These are phyloP conservation scores for Ciconia stormi DNA, from an alignment of 2,113 vertebrate genomes.

Conservation along the genomic window DNA sequence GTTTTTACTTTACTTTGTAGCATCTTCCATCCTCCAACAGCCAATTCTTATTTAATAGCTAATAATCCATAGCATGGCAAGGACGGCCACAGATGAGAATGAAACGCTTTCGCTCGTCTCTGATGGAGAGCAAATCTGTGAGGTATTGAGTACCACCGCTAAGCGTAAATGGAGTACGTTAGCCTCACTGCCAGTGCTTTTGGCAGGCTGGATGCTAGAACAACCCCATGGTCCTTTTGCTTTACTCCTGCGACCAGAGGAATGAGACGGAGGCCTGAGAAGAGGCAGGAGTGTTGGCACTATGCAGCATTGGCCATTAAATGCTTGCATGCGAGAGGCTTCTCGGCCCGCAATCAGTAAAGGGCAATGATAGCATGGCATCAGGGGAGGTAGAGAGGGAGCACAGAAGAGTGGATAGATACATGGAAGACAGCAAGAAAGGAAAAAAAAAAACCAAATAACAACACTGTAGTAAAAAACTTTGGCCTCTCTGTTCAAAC, in stretches of 20 bases:
- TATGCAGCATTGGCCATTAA: not conserved
- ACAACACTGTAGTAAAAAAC: conserved; percentile 12
- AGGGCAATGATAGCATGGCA: not conserved
- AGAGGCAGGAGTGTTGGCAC: conserved; percentile 22
- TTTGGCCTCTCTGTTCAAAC: conserved; percentile 13
- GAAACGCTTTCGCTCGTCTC: not conserved
- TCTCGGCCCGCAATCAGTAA: fast-evolving
- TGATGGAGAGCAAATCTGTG: not conserved
- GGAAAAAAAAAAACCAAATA: not conserved
- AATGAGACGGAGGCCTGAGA: not conserved
- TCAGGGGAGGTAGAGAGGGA: not conserved
- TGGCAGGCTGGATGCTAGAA: not conserved
- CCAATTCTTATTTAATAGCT: not conserved
- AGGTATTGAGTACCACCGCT: not conserved
- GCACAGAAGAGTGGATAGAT: not conserved
- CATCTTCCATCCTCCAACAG: not conserved
- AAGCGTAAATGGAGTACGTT: fast-evolving
- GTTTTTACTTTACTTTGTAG: not conserved
- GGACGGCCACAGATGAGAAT: not conserved
- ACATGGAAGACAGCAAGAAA: not conserved
- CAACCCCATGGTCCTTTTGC: not conserved
- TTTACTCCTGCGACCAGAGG: not conserved
- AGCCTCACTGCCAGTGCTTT: fast-evolving
- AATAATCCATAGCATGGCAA: not conserved
- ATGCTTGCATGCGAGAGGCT: not conserved